Percentiles rank a stretch among this genome's conserved stretches.
Conservation (phyloP, 2,797 vertebrate genomes). For the Tamandua tetradactyla region DNA sequence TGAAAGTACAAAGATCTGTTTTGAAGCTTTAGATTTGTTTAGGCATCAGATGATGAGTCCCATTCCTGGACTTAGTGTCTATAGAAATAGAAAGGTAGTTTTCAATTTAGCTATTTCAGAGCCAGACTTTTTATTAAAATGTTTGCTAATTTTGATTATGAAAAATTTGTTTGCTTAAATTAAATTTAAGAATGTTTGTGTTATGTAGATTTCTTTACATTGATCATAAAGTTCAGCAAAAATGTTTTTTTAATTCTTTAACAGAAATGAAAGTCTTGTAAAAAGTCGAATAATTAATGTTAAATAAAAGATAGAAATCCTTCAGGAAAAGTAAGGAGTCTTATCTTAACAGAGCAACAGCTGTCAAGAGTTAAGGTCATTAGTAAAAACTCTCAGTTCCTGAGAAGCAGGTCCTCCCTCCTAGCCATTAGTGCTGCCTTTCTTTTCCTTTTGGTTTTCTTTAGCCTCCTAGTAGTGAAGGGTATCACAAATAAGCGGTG, state of each 20-base stretch:
- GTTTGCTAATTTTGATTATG: background rate
- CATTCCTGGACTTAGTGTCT: background rate
- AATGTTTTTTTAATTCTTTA: background rate
- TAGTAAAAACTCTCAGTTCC: background rate
- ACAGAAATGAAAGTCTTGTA: background rate
- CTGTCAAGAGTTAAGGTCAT: background rate
- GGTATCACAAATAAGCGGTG: background rate
- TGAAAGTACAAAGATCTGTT: background rate
- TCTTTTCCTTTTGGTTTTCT: background rate
- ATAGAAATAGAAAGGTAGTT: background rate
- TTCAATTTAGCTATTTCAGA: background rate
- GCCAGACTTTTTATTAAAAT: slow-evolving; percentile 18
- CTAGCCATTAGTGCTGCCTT: background rate
- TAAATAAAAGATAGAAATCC: slow-evolving; percentile 10
- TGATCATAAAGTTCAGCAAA: background rate
- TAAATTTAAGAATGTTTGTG: background rate
- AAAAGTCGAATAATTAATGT: background rate
- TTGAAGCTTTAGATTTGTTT: background rate
- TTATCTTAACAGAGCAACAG: background rate
- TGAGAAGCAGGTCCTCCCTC: background rate
- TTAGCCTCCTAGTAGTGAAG: background rate
- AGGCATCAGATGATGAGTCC: background rate
- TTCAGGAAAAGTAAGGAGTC: background rate
- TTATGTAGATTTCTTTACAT: background rate
- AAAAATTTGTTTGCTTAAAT: slow-evolving; percentile 15